Base-by-base conservation (phyloP, 2,797 vertebrate genomes). In the Spinus pinus region DNA sequence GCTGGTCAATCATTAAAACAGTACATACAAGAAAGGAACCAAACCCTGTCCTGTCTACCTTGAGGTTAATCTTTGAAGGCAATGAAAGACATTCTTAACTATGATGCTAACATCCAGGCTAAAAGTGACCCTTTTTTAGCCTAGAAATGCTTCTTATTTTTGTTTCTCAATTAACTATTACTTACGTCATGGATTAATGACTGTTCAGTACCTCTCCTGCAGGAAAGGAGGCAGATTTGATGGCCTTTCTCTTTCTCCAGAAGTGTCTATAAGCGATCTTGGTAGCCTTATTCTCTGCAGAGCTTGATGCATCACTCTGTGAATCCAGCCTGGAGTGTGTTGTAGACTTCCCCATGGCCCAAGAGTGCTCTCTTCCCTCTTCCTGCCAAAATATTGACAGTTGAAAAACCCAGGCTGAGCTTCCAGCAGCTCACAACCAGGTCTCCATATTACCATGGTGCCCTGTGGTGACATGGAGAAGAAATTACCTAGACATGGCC, bases 321-420 rank as follows among this genome's bases (percentile, higher is more conserved):
- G 67, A 33, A 54, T 49, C 7, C 39, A 90, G 35, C 35, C 62
- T 30, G 53, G 57, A 84, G 9, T 21, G 21, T 57, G 16, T 51
- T 3, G 0, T 39, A 42, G 56, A 17, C 15, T 47, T 31, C 44
- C 12, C 28, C n/a, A 4, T 83, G 25, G 14, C 21, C 0, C 2
- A 41, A 21, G 24, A 74, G 12, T 20, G 23, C 41, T 81, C 4
- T 0, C 20, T 70, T 61, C 47, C n/a, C 54, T 28, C 39, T 88
- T 35, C n/a, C 33, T 44, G 46, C 44, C 28, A 51, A 54, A 83
- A 41, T 7, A 54, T 1, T 16, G 44, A 27, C 51, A 24, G 8
- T 33, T 83, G 3, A n/a, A 51, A 82, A 73, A 31, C 44, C 9
- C 4, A 2, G 7, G 13, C 8, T 54, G 39, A 49, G 15, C 31